These are phyloP conservation scores for Antheraea mylitta DNA, from an alignment of 1,140 invertebrate genomes.

Conservation along the genomic window DNA sequence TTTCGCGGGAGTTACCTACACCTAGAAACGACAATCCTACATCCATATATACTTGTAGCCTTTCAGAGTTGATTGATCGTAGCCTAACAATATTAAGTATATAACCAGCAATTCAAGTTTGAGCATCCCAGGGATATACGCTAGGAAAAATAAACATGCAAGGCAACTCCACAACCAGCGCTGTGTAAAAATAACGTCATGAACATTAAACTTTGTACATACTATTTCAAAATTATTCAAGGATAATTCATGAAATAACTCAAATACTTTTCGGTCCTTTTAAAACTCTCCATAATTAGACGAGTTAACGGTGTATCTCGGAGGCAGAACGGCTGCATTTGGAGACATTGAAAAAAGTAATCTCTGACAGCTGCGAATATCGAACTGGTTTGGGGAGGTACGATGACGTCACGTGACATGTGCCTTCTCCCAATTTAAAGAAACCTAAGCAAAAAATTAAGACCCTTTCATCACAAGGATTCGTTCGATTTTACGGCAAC, in stretches of 20 bases:
- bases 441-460: slow-evolving; percentile 51
- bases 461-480: slow-evolving; percentile 42
- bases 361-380: slow-evolving; percentile 72
- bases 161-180: no score
- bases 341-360: slow-evolving; percentile 21
- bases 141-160: no score
- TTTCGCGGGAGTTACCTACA: no score
- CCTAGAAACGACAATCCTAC: no score
- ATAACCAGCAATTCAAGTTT: no score
- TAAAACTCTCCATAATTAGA: slow-evolving; percentile 32
- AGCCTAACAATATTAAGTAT: no score
- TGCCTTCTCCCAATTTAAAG: slow-evolving; percentile 55
- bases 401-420: slow-evolving; percentile 71
- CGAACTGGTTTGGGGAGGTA: slow-evolving; percentile 66
- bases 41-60: no score
- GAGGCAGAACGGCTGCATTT: slow-evolving; percentile 49
- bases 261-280: background rate
- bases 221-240: background rate
- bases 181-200: no score
- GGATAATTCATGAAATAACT: background rate
- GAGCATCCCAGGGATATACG: no score
- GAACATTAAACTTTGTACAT: no score
- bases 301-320: slow-evolving; percentile 68
- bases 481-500: slow-evolving; percentile 57
- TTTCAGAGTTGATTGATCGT: no score